Percentiles rank a stretch among this genome's conserved stretches.
phyloP scores from a whole-genome alignment of 2,888 invertebrate genomes.

The Caenorhabditis imperialis region DNA sequence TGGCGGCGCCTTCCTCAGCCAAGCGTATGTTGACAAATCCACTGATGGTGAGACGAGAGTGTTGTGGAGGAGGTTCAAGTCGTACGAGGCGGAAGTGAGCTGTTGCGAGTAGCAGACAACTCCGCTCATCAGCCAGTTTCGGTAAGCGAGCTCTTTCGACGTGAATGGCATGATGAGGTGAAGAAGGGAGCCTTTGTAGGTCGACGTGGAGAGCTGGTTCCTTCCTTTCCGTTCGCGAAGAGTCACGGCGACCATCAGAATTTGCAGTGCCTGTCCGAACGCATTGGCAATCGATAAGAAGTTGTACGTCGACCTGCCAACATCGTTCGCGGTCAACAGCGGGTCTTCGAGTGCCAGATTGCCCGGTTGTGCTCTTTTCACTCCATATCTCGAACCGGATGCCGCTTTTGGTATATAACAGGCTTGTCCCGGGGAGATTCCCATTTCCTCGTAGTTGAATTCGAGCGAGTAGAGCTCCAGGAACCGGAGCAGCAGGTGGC shows the following conservation, averaged over 20 bases:
- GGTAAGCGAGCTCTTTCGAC: constrained; percentile 52
- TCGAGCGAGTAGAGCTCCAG: constrained; percentile 82
- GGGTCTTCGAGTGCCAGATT: constrained; percentile 97
- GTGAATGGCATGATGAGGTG: constrained; percentile 62
- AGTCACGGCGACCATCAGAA: constrained; percentile 44
- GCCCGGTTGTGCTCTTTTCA: constrained; percentile 82
- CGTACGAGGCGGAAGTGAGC: constrained; percentile 9
- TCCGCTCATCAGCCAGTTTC: constrained; percentile 62
- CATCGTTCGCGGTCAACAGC: constrained; percentile 91
- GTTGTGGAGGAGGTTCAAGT: constrained; percentile 34
- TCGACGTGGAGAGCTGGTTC: constrained; percentile 12
- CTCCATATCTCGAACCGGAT: constrained; percentile 77
- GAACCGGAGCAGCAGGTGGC: constrained; percentile 80
- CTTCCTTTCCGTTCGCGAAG: constrained; percentile 40
- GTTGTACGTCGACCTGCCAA: constrained; percentile 96
- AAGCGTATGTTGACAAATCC: constrained; percentile 22
- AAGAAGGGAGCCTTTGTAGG: constrained; percentile 57
- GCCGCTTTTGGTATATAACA: constrained; percentile 46
- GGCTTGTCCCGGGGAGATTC: constrained; percentile 55
- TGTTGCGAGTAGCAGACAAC: constrained; percentile 11
- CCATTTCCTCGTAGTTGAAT: constrained; percentile 90
- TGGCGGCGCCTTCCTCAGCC: constrained; percentile 10
- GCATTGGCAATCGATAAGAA: constrained; percentile 91
- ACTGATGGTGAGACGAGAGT: constrained; percentile 32
- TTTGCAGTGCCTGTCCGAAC: constrained; percentile 93